phyloP scores from a whole-genome alignment of 2,797 vertebrate genomes.

The Benthosema pterotum region DNA sequence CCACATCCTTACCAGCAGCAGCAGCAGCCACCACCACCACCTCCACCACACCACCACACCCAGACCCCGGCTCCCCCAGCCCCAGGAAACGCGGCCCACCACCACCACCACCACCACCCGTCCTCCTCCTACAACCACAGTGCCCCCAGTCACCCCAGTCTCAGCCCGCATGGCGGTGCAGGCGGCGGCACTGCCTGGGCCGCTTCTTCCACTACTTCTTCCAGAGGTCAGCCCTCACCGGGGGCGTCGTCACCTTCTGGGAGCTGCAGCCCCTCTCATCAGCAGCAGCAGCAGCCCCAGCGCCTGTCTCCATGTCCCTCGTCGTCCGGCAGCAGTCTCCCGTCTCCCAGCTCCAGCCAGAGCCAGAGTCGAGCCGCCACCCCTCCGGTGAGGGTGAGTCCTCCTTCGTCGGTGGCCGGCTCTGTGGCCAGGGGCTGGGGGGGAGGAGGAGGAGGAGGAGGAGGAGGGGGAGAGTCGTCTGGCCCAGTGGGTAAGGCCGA shows the following conservation, averaged over 20 bases:
- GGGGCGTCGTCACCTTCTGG: constrained; percentile 20
- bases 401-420: constrained; percentile 51
- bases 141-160: constrained; percentile 39
- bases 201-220: too few relatives aligned
- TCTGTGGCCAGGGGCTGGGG: constrained; percentile 19
- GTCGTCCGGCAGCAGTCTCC: constrained; percentile 57
- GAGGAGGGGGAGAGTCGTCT: constrained; percentile 41
- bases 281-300: constrained; percentile 48
- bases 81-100: constrained; percentile 52
- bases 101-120: too few relatives aligned
- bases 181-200: constrained; percentile 69
- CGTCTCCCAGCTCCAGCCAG: constrained; percentile 34
- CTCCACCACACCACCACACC: constrained; percentile 21
- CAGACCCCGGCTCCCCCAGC: constrained; percentile 23
- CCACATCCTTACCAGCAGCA: constrained; percentile 50
- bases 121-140: too few relatives aligned
- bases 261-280: constrained; percentile 27
- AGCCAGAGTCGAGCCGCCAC: constrained; percentile 22
- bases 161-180: constrained; percentile 35
- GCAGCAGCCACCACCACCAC: constrained; percentile 13
- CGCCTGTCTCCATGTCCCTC: constrained; percentile 55
- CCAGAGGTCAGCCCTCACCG: constrained; percentile 48
- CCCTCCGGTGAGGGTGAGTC: constrained; percentile 47
- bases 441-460: constrained; percentile 36
- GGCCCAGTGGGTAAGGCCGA: constrained; percentile 48